phyloP scores from a whole-genome alignment of 2,797 vertebrate genomes.

The Cyclura pinguis region DNA sequence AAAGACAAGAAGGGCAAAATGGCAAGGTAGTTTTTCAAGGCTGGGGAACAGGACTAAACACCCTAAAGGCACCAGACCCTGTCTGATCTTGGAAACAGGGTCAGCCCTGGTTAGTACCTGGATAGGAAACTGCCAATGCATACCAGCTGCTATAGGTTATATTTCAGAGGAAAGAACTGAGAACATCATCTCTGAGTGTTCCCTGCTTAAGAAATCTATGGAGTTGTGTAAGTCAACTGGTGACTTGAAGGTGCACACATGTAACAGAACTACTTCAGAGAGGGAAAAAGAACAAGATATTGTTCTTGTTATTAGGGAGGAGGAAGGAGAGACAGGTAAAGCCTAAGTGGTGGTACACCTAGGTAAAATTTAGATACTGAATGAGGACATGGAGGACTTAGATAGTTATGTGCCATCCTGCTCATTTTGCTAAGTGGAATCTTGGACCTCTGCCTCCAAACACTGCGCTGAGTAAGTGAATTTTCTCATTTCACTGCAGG shows the following conservation, averaged over 20 bases:
- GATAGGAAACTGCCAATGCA: no score
- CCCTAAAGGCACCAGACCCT: no score
- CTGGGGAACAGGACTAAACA: background rate
- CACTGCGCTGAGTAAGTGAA: background rate
- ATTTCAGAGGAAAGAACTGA: no score
- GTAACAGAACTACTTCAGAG: background rate
- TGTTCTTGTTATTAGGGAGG: background rate
- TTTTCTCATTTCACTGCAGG: background rate
- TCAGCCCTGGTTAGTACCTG: no score
- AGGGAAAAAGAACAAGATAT: background rate
- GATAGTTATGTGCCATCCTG: background rate
- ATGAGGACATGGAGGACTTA: background rate
- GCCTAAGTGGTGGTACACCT: background rate
- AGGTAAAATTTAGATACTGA: background rate
- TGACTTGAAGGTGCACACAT: no score
- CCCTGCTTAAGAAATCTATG: no score
- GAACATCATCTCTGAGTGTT: no score
- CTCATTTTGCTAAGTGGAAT: background rate
- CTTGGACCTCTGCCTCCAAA: background rate
- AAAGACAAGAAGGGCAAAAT: slow-evolving; percentile 13
- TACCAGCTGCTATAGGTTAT: no score
- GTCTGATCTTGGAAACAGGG: no score
- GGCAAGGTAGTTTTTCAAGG: background rate
- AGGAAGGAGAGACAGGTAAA: background rate
- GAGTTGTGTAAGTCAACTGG: no score